Evolutionary conservation across 2,888 invertebrate species (phyloP).

Genomic region (Cosmia pyralina): DNA sequence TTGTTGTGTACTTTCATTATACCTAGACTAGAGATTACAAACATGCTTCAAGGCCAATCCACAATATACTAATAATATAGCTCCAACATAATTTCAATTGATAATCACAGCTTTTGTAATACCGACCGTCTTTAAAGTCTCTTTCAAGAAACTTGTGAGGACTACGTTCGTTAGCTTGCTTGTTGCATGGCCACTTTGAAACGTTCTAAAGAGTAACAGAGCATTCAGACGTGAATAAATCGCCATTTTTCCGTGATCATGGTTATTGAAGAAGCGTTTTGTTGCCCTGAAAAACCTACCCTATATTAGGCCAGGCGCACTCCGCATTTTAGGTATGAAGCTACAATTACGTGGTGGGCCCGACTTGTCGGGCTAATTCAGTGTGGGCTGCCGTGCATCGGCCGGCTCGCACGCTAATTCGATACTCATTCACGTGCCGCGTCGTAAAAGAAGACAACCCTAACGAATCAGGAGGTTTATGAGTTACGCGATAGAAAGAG

Average conservation of each 20-base stretch:
- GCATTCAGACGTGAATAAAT: not conserved
- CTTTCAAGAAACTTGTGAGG: slow-evolving; percentile 22
- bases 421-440: no score
- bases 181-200: slow-evolving; percentile 37
- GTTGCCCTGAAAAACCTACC: not conserved
- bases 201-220: slow-evolving; percentile 6
- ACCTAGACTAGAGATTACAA: slow-evolving; percentile 17
- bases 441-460: no score
- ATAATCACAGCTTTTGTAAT: slow-evolving; percentile 30
- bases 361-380: no score
- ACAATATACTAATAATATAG: no score
- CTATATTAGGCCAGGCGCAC: no score
- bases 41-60: slow-evolving; percentile 7
- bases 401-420: no score
- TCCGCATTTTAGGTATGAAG: no score
- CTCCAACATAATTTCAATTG: slow-evolving; percentile 28
- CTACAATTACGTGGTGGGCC: no score
- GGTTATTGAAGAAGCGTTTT: not conserved
- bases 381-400: no score
- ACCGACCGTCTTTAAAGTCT: slow-evolving; percentile 19
- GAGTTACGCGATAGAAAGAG: no score
- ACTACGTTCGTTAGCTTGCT: slow-evolving; percentile 53
- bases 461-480: no score
- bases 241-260: not conserved
- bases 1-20: no score